A percentile compares a stretch with the other conserved stretches of the same genome.
These are phyloP conservation scores for Heliconius hermathena DNA, from an alignment of 1,140 invertebrate species.

Conservation along the genomic window DNA sequence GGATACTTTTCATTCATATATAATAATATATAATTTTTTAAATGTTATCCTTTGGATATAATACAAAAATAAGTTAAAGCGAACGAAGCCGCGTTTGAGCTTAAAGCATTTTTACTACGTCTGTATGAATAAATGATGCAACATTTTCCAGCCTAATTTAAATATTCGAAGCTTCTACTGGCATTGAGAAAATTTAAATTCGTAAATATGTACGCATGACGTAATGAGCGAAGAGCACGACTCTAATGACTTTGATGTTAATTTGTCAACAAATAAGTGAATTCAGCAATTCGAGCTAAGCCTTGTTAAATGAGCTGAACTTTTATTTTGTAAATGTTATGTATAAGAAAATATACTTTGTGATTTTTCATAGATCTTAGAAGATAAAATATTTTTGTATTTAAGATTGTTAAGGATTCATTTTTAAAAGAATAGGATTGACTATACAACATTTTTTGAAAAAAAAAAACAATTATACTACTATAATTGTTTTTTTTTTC, in stretches of 20 bases:
- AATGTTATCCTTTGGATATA: too few relatives aligned
- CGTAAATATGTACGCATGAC: not conserved
- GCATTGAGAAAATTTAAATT: not conserved
- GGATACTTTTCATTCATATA: too few relatives aligned
- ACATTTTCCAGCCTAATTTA: not conserved
- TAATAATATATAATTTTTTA: too few relatives aligned
- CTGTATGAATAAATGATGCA: not conserved
- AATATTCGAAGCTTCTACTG: not conserved
- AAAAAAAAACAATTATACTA: too few relatives aligned
- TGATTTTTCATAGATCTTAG: not conserved
- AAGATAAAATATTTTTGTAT: too few relatives aligned
- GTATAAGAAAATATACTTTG: not conserved
- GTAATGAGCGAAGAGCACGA: slow-evolving; percentile 5
- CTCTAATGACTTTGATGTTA: not conserved
- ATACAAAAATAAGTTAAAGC: too few relatives aligned
- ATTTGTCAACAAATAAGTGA: not conserved
- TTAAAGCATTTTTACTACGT: too few relatives aligned
- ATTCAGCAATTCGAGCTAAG: not conserved
- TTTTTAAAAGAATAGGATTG: too few relatives aligned
- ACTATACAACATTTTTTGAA: too few relatives aligned
- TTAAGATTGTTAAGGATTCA: too few relatives aligned
- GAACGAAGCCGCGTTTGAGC: too few relatives aligned
- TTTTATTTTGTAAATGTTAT: not conserved
- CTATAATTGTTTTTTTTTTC: too few relatives aligned
- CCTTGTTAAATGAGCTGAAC: not conserved